A percentile compares a stretch with the other conserved stretches of the same genome.
Conservation (phyloP, 2,113 vertebrate genomes). For the Chionis minor region DNA sequence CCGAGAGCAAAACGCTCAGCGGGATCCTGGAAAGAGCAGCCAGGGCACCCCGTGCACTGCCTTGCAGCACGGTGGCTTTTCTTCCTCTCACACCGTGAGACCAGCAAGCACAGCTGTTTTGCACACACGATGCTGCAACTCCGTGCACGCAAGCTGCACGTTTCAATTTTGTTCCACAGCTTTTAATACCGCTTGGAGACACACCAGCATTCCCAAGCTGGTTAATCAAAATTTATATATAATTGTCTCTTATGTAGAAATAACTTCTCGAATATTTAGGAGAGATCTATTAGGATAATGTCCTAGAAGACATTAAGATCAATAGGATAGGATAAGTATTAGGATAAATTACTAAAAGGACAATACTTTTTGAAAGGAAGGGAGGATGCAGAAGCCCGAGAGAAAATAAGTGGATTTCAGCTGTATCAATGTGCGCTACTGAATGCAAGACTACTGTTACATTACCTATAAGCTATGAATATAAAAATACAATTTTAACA, state of each 20-base stretch:
- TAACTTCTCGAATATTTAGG: not conserved
- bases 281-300: not conserved
- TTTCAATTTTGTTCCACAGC: not conserved
- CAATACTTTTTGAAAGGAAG: not conserved
- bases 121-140: fast-evolving
- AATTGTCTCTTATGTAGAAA: not conserved
- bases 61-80: not conserved
- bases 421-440: not conserved
- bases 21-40: not conserved
- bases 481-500: slow-evolving; percentile 22
- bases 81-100: fast-evolving
- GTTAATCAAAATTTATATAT: not conserved
- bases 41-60: not conserved
- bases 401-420: slow-evolving; percentile 2
- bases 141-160: not conserved
- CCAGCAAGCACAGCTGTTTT: not conserved
- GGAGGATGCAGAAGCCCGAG: not conserved
- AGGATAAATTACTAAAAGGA: not conserved
- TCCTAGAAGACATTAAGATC: not conserved
- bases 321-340: not conserved
- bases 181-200: not conserved
- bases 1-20: not conserved
- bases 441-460: not conserved
- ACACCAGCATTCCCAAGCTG: not conserved
- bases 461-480: not conserved